Percentiles rank a stretch among this genome's conserved stretches.
Conservation (phyloP, 2,888 invertebrate species). For the Dicranocentrus wangi region DNA sequence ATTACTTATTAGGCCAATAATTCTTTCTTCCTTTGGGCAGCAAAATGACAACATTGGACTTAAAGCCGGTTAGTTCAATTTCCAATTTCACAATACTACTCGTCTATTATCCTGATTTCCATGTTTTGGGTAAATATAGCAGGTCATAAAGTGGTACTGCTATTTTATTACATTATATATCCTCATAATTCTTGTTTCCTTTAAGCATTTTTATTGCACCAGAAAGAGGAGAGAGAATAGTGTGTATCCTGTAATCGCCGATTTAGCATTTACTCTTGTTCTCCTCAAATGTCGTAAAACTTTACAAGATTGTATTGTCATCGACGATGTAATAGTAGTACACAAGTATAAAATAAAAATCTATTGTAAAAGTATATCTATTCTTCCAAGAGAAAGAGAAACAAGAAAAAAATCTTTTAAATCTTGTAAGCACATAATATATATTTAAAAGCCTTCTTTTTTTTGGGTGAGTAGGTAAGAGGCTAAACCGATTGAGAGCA, state of each 20-base stretch:
- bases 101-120: background rate
- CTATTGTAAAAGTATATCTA: no score
- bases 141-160: constrained; percentile 53
- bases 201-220: constrained; percentile 23
- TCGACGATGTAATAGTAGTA: no score
- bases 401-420: no score
- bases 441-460: no score
- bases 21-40: constrained; percentile 20
- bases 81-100: no score
- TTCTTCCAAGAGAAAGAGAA: no score
- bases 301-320: constrained; percentile 34
- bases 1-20: constrained; percentile 57
- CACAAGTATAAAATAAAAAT: no score
- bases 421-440: no score
- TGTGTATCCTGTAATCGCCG: background rate
- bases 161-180: constrained; percentile 35
- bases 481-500: constrained; percentile 8
- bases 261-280: no score
- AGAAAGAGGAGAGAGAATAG: constrained; percentile 9
- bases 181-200: no score
- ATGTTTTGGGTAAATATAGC: constrained; percentile 31
- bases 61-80: no score
- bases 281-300: constrained; percentile 19
- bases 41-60: no score
- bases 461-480: background rate